Base-by-base conservation (phyloP, 2,888 invertebrate genomes). In the Metalampra italica region DNA sequence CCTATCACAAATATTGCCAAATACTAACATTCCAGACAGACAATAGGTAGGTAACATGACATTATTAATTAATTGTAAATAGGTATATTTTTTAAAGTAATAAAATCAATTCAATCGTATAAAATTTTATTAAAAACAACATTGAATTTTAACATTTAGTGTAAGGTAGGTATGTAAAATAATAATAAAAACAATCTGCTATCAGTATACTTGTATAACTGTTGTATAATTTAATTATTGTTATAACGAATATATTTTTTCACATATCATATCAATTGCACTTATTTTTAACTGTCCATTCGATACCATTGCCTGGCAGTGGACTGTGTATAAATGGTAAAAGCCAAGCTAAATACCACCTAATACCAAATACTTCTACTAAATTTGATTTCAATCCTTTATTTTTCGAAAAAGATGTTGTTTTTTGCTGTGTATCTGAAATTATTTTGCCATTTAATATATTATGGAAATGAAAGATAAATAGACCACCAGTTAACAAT, bases 331-430 rank as follows among this genome's bases (percentile, higher is more conserved):
- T 79, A 71, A 95, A 94, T 4, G 98, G 97, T 46, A 92, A 93
- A 44, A 97, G 62, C 94, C 95, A 96, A 7, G 93, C 91, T 44
- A 95, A 73, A 63, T 93, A 92, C 97, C 97, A 98, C 46, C 90
- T 91, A 12, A 90, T 80, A 8, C 98, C 98, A 67, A 98, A 92
- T 7, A 94, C 93, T 72, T 94, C 92, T 56, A 91, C 86, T 12
- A 97, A 54, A 82, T 98, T 98, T 47, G 86, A 78, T 60, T 87
- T 91, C 88, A 91, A 91, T 0, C 97, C 97, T 46, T 92, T 85
- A 86, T 96, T 90, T 77, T 96, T 96, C 11, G 42, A 66, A 53
- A 53, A 87, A 90, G 46, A 71, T 60, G 46, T 32, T 36, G n/a
- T 87, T 7, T 87, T 86, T 54, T 90, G 83, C 46, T 92, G 92